phyloP scores from a whole-genome alignment of 2,113 vertebrate species.

The Archilochus colubris region DNA sequence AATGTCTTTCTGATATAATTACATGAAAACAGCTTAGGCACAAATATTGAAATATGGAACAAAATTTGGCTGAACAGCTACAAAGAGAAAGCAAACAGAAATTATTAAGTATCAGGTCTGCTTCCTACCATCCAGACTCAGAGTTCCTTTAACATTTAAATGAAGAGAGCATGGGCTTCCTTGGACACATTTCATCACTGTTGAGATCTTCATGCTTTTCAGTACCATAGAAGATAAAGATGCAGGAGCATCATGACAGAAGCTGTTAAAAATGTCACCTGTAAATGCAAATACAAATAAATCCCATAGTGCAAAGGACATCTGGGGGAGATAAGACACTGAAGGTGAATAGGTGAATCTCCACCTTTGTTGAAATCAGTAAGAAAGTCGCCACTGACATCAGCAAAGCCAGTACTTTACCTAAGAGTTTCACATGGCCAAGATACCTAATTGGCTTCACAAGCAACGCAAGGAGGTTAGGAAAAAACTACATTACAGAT shows the following conservation, averaged over 20 bases:
- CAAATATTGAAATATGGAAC: neutral
- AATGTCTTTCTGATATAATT: neutral
- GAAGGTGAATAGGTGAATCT: neutral
- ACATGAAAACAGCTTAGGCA: neutral
- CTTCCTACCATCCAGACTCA: constrained; percentile 79
- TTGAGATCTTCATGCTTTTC: constrained; percentile 79
- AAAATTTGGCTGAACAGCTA: neutral
- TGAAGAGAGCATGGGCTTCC: constrained; percentile 77
- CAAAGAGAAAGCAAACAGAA: neutral
- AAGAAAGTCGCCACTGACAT: neutral
- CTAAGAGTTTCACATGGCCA: neutral
- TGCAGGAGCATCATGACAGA: constrained; percentile 66
- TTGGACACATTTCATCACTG: constrained; percentile 81
- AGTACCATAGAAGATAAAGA: constrained; percentile 66
- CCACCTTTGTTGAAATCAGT: neutral
- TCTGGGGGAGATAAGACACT: neutral
- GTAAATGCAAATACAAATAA: constrained; percentile 27
- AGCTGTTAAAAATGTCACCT: constrained; percentile 64
- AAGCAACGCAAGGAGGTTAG: neutral
- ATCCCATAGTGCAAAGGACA: neutral
- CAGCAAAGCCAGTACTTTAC: neutral
- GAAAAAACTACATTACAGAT: neutral
- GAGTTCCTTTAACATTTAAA: constrained; percentile 71
- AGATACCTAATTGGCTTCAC: neutral
- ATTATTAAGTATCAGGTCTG: neutral